phyloP scores from a whole-genome alignment of 2,888 invertebrate genomes.

The Metopia argyrocephala region DNA sequence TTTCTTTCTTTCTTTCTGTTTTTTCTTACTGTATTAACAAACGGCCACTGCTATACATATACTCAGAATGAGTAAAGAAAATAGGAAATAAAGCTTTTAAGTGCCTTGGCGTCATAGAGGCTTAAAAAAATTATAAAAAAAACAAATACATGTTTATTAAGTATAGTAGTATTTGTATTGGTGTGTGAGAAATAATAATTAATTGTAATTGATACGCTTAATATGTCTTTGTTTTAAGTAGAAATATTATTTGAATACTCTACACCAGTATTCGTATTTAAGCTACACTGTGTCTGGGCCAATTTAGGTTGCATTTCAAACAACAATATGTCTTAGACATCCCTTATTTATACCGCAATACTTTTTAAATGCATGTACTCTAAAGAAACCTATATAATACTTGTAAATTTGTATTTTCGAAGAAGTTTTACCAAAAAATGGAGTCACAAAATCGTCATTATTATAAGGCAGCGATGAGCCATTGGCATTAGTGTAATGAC shows the following conservation, averaged over 20 bases:
- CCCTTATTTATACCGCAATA: no score
- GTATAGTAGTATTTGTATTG: constrained; percentile 3
- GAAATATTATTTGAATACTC: constrained; percentile 14
- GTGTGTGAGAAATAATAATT: constrained; percentile 51
- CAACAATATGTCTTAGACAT: no score
- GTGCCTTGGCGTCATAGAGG: constrained; percentile 74
- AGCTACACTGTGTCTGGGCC: no score
- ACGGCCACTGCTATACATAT: constrained; percentile 52
- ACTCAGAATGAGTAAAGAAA: constrained; percentile 27
- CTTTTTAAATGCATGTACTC: no score
- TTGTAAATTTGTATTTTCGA: no score
- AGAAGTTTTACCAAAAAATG: no score
- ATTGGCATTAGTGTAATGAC: no score
- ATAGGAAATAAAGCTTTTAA: constrained; percentile 72
- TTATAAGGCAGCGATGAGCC: no score
- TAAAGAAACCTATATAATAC: no score
- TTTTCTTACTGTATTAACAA: constrained; percentile 3
- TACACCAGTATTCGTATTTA: no score
- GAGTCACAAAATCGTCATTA: no score
- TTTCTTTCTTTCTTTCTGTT: not conserved
- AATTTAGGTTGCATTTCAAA: no score
- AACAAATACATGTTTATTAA: constrained; percentile 20
- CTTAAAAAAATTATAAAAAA: constrained; percentile 66
- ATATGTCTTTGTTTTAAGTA: constrained; percentile 20
- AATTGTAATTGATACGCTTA: constrained; percentile 59